phyloP scores from a whole-genome alignment of 2,797 vertebrate species.

The Phylloscopus collybita region DNA sequence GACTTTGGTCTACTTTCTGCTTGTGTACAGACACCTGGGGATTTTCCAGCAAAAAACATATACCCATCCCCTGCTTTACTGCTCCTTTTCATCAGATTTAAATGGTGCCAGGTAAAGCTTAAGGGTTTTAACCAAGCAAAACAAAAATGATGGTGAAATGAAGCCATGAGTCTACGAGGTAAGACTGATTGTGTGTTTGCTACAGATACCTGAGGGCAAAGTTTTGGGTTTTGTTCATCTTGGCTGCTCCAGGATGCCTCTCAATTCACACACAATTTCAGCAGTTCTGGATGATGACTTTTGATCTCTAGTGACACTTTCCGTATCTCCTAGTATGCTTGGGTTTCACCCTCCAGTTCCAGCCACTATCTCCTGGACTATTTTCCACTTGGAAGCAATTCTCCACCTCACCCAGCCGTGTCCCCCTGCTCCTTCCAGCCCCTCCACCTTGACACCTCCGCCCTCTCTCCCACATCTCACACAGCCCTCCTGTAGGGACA shows the following conservation, averaged over 20 bases:
- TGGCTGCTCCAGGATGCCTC: background rate
- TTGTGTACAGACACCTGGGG: background rate
- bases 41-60: slow-evolving; percentile 5
- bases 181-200: rapidly evolving
- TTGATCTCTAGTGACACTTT: background rate
- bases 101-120: slow-evolving; percentile 10
- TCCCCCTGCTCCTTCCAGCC: background rate
- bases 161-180: background rate
- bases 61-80: background rate
- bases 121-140: background rate
- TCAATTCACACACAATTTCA: background rate
- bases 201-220: background rate
- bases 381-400: background rate
- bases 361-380: background rate
- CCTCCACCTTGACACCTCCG: background rate
- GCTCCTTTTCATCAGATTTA: background rate
- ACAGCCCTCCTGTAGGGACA: rapidly evolving
- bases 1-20: background rate
- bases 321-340: rapidly evolving
- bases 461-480: background rate
- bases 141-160: background rate
- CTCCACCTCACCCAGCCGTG: background rate
- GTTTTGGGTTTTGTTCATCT: background rate
- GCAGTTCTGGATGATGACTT: background rate
- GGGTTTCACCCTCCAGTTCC: background rate